Conservation (phyloP, 2,113 vertebrate genomes). For the Amazona vittata region DNA sequence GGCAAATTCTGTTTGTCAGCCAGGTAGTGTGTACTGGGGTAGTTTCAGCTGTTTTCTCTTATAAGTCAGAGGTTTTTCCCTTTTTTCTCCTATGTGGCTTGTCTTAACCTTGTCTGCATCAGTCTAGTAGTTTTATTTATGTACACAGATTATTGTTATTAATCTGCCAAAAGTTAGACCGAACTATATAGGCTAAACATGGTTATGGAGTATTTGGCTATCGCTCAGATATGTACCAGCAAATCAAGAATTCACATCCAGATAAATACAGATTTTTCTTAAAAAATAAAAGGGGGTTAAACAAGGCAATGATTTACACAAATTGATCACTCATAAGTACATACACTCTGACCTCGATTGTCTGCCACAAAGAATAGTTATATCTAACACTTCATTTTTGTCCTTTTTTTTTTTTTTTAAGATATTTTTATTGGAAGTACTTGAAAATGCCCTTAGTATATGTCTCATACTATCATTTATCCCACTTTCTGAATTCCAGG, state of each 20-base stretch:
- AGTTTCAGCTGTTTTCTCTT: not conserved
- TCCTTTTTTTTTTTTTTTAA: not conserved
- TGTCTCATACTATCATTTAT: not conserved
- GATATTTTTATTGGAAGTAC: not conserved
- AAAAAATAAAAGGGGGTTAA: not conserved
- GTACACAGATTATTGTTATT: not conserved
- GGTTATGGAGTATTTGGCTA: not conserved
- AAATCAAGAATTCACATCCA: not conserved
- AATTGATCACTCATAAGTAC: not conserved
- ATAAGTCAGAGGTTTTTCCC: fast-evolving
- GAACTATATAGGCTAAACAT: not conserved
- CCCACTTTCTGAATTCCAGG: not conserved
- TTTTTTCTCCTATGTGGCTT: not conserved
- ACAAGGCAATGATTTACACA: not conserved
- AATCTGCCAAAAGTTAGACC: not conserved
- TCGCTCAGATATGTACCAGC: not conserved
- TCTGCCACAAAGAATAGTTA: not conserved
- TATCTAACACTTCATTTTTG: not conserved
- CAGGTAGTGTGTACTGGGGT: not conserved
- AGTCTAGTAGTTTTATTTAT: not conserved
- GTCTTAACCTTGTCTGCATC: not conserved
- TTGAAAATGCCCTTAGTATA: not conserved
- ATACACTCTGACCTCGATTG: not conserved
- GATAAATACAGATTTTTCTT: not conserved
- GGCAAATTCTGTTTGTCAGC: not conserved